A percentile compares a stretch with the other conserved stretches of the same genome.
These are phyloP conservation scores for Orycteropus afer DNA, from an alignment of 2,113 vertebrate genomes.

Conservation along the genomic window DNA sequence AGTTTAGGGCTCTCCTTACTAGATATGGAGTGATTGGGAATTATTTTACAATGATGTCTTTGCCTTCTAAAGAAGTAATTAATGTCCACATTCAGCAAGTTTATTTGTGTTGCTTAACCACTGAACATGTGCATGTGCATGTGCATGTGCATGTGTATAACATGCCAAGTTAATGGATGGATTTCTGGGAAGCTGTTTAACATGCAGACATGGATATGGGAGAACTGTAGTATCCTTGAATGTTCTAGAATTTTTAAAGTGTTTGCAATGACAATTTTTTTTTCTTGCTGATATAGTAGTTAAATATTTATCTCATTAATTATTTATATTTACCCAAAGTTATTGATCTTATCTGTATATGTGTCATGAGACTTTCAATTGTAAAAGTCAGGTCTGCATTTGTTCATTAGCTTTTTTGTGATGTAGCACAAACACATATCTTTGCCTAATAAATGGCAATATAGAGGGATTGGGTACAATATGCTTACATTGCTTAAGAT, in stretches of 20 bases:
- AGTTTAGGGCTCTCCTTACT: neutral
- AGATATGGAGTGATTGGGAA: neutral
- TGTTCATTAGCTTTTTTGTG: neutral
- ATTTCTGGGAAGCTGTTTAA: neutral
- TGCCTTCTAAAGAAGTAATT: neutral
- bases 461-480: neutral
- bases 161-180: neutral
- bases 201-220: neutral
- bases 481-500: neutral
- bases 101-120: too few species aligned
- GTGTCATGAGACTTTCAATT: neutral
- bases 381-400: neutral
- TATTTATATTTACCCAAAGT: neutral
- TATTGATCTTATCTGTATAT: neutral
- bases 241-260: neutral
- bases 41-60: neutral
- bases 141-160: neutral
- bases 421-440: neutral
- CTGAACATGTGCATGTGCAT: neutral
- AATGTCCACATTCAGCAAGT: neutral
- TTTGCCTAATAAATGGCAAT: neutral
- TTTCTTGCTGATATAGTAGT: neutral
- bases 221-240: neutral
- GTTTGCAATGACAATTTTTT: neutral
- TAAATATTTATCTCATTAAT: neutral